Conservation (phyloP, 2,113 vertebrate species). For the Brachirus orientalis region DNA sequence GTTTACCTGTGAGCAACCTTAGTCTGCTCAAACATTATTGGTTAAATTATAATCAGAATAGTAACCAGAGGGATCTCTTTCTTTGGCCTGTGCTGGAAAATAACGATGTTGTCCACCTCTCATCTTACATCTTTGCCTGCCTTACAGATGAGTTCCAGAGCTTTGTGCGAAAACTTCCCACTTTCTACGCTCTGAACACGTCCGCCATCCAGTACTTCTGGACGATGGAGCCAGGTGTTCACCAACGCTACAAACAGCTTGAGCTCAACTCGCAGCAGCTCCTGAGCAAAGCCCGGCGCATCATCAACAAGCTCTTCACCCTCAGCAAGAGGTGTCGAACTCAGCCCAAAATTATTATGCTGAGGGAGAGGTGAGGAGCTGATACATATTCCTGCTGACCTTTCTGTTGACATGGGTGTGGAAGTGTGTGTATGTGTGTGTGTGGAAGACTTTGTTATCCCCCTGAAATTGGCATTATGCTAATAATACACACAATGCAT, state of each 20-base stretch:
- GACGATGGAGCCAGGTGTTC: conserved; percentile 78
- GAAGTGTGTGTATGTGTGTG: conserved; percentile 1
- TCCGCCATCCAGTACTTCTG: conserved; percentile 85
- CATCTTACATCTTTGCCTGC: conserved; percentile 16
- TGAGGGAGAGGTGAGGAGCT: conserved; percentile 83
- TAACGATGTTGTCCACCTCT: background rate
- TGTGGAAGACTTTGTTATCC: conserved; percentile 46
- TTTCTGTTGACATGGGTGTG: conserved; percentile 28
- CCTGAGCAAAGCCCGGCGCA: conserved; percentile 78
- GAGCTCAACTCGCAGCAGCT: conserved; percentile 79
- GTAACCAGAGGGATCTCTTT: too few species aligned
- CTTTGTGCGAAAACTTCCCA: conserved; percentile 84
- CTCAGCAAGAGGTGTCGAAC: conserved; percentile 85
- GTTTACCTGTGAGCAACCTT: too few species aligned
- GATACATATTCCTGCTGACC: conserved; percentile 44
- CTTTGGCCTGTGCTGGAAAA: too few species aligned
- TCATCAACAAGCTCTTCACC: conserved; percentile 83
- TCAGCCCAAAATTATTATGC: conserved; percentile 80
- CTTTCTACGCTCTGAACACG: conserved; percentile 81
- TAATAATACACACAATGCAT: conserved; percentile 50
- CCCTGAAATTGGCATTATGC: conserved; percentile 52
- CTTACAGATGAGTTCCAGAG: conserved; percentile 85
- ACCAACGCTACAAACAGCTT: conserved; percentile 83
- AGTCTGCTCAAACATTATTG: too few species aligned
- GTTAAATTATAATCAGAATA: too few species aligned